Evolutionary conservation across 2,888 invertebrate genomes (phyloP).

Genomic region (Pimpla rufipes): DNA sequence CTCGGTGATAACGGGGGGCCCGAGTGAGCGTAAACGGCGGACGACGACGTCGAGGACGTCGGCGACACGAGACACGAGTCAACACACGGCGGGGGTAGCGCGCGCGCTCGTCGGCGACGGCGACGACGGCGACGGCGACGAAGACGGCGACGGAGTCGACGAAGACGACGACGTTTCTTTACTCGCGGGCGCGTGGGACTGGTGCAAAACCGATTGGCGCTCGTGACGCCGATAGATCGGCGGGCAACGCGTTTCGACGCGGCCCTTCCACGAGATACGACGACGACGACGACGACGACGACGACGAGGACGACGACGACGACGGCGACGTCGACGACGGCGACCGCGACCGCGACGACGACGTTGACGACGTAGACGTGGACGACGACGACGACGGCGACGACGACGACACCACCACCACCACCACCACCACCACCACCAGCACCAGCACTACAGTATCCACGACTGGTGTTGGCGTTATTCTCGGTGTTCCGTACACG

Average conservation of each 20-base stretch:
- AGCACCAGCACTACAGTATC: slow-evolving; percentile 20
- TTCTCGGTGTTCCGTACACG: slow-evolving; percentile 39
- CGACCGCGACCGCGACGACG: not conserved
- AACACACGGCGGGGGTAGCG: slow-evolving; percentile 27
- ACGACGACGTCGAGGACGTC: slow-evolving; percentile 15
- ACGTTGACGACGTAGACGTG: not conserved
- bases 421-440: not conserved
- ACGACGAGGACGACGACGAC: too few relatives aligned
- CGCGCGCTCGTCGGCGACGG: slow-evolving; percentile 33
- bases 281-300: slow-evolving; percentile 25
- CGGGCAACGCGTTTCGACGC: slow-evolving; percentile 72
- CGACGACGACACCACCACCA: slow-evolving; percentile 42
- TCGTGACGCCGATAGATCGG: slow-evolving; percentile 72
- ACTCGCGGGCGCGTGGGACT: slow-evolving; percentile 64
- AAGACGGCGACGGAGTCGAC: slow-evolving; percentile 32
- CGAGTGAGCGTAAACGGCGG: slow-evolving; percentile 41
- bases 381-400: too few relatives aligned
- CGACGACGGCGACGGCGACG: slow-evolving; percentile 52
- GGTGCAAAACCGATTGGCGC: slow-evolving; percentile 69
- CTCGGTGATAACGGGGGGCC: slow-evolving; percentile 85
- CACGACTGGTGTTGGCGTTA: slow-evolving; percentile 14
- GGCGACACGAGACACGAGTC: slow-evolving; percentile 14
- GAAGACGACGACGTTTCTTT: slow-evolving; percentile 59
- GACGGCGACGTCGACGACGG: too few relatives aligned
- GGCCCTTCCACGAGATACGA: slow-evolving; percentile 67